Evolutionary conservation across 2,113 vertebrate genomes (phyloP).

Genomic region (Rhinichthys klamathensis): DNA sequence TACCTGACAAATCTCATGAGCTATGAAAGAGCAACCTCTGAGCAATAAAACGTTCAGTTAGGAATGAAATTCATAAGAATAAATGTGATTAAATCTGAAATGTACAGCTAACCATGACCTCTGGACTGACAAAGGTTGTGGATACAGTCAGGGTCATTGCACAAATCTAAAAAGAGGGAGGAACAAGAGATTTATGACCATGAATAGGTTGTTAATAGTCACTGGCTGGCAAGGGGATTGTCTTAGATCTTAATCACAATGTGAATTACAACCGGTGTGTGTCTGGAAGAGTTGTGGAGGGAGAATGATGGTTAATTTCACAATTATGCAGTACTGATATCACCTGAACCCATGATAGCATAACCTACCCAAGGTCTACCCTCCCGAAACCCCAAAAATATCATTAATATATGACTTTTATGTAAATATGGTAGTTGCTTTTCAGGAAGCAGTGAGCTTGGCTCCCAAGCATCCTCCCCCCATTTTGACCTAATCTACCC

Average conservation of each 20-base stretch:
- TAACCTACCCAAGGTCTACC: not conserved
- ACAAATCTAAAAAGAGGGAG: not conserved
- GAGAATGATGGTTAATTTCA: not conserved
- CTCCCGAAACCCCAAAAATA: not conserved
- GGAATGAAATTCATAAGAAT: not conserved
- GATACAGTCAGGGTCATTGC: conserved; percentile 22
- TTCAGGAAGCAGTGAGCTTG: conserved; percentile 16
- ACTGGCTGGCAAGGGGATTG: not conserved
- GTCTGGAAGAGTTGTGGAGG: not conserved
- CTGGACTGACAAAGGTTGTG: not conserved
- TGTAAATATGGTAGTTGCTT: not conserved
- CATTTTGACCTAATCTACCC: conserved; percentile 50
- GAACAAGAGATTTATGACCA: conserved; percentile 1
- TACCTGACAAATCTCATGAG: not conserved
- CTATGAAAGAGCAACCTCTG: not conserved
- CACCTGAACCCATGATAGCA: not conserved
- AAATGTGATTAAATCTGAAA: not conserved
- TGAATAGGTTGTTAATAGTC: conserved; percentile 27
- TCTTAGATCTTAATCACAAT: not conserved
- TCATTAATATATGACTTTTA: not conserved
- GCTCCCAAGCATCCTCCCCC: not conserved
- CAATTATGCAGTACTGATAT: not conserved
- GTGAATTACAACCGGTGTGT: not conserved
- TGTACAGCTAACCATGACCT: conserved; percentile 7
- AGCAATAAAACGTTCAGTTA: not conserved